phyloP scores from a whole-genome alignment of 2,888 invertebrate species.

The Cylindroiulus punctatus region DNA sequence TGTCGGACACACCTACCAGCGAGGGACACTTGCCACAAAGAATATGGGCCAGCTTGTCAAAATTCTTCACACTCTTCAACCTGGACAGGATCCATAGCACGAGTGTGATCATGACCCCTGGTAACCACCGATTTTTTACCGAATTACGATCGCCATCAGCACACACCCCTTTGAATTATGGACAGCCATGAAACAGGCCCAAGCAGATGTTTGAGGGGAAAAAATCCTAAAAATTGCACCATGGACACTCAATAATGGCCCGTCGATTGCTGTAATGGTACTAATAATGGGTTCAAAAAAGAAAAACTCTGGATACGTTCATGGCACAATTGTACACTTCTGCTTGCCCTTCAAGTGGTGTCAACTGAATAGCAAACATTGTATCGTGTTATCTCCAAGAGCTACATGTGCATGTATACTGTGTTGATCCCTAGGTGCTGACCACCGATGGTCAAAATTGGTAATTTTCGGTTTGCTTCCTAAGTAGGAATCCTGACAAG shows the following conservation, averaged over 20 bases:
- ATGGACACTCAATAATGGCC: not conserved
- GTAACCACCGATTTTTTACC: constrained; percentile 33
- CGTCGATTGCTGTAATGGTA: not conserved
- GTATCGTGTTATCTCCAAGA: not conserved
- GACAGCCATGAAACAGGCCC: constrained; percentile 7
- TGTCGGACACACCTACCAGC: constrained; percentile 27
- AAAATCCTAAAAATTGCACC: constrained; percentile 4
- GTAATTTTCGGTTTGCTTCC: not conserved
- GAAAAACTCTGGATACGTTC: not conserved
- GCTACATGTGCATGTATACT: too few relatives aligned
- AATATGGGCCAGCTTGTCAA: constrained; percentile 50
- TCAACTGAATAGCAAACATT: not conserved
- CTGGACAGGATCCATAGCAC: constrained; percentile 7
- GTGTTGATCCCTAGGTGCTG: not conserved
- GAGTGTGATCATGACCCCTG: not conserved
- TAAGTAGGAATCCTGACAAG: too few relatives aligned
- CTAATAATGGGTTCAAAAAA: constrained; percentile 5
- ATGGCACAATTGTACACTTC: not conserved
- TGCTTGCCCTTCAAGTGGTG: not conserved
- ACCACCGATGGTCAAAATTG: not conserved
- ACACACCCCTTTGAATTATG: constrained; percentile 42
- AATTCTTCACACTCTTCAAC: constrained; percentile 51
- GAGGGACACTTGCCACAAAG: not conserved
- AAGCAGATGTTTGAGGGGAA: constrained; percentile 22
- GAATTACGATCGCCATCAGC: not conserved